Conservation (phyloP, 2,888 invertebrate genomes). For the Capitulum mitella region DNA sequence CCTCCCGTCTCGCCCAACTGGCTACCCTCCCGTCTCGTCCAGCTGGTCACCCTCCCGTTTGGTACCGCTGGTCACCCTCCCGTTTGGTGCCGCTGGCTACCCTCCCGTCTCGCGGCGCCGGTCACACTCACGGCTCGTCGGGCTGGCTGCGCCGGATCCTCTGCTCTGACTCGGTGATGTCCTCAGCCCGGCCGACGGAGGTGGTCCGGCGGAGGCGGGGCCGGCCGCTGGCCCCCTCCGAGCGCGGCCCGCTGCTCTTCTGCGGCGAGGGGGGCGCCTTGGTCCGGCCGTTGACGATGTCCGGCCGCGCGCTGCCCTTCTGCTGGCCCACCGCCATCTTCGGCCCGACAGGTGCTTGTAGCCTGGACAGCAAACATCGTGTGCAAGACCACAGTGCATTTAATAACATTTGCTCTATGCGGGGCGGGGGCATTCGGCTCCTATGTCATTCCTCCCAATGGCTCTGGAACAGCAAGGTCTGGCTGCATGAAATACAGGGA, state of each 20-base stretch:
- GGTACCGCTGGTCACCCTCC: too few relatives aligned
- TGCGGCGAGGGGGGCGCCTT: neutral
- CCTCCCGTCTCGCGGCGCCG: neutral
- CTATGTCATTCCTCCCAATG: too few relatives aligned
- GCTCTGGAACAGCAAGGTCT: too few relatives aligned
- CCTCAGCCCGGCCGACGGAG: constrained; percentile 80
- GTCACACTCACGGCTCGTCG: constrained; percentile 74
- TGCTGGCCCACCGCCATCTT: neutral
- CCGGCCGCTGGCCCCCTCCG: neutral
- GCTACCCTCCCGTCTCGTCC: too few relatives aligned
- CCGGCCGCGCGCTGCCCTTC: neutral
- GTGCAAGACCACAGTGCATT: too few relatives aligned
- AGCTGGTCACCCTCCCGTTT: too few relatives aligned
- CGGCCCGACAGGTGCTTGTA: too few relatives aligned
- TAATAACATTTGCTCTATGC: too few relatives aligned
- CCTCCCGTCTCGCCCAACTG: too few relatives aligned
- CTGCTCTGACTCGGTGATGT: constrained; percentile 71
- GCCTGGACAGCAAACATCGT: too few relatives aligned
- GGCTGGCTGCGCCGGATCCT: constrained; percentile 69
- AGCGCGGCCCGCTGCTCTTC: neutral
- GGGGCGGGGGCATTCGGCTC: too few relatives aligned
- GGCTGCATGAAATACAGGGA: too few relatives aligned
- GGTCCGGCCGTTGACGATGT: neutral
- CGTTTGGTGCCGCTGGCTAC: neutral
- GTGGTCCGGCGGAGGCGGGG: constrained; percentile 45